Percentiles rank a stretch among this genome's conserved stretches.
phyloP scores from a whole-genome alignment of 2,113 vertebrate species.

The Saccopteryx bilineata region DNA sequence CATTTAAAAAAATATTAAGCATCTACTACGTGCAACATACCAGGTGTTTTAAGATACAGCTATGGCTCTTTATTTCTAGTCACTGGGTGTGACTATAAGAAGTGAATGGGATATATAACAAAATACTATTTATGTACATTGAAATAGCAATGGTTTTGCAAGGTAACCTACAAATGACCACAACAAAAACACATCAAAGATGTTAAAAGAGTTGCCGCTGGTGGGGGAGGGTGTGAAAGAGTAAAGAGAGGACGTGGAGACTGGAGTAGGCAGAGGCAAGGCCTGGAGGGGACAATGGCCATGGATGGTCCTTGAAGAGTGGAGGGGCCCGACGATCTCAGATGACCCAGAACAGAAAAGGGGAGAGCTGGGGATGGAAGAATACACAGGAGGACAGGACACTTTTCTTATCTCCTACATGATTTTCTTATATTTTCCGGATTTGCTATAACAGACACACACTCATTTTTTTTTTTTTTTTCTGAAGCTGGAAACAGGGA shows the following conservation, averaged over 20 bases:
- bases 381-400: background rate
- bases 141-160: background rate
- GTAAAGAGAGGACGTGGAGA: background rate
- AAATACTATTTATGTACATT: background rate
- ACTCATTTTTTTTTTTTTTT: too few relatives aligned
- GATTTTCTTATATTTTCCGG: background rate
- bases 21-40: background rate
- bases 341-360: background rate
- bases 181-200: background rate
- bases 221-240: too few relatives aligned
- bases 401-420: background rate
- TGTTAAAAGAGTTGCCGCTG: background rate
- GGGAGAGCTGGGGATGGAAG: background rate
- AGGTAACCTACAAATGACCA: background rate
- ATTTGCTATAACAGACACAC: background rate
- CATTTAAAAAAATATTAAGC: background rate
- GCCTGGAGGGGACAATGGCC: background rate
- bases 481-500: too few relatives aligned
- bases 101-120: background rate
- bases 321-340: background rate
- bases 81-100: background rate
- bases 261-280: accelerated
- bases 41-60: background rate
- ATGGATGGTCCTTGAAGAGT: background rate
- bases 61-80: background rate